A percentile compares a stretch with the other conserved stretches of the same genome.
These are phyloP conservation scores for Pterois miles DNA, from an alignment of 2,797 vertebrate species.

Conservation along the genomic window DNA sequence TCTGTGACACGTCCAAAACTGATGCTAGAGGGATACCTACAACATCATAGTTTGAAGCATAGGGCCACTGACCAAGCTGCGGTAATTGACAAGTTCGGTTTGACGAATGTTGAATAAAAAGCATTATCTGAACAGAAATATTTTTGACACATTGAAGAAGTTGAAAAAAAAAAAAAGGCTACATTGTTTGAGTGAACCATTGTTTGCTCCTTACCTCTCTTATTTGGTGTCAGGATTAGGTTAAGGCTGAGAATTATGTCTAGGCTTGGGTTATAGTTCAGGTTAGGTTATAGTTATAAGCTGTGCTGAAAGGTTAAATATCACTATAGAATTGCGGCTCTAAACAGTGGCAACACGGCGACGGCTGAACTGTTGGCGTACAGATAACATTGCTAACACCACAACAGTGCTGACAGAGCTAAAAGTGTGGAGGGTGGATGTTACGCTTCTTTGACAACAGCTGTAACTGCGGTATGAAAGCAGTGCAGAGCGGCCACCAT, in stretches of 20 bases:
- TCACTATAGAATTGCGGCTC: background rate
- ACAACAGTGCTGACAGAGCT: background rate
- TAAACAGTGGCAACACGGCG: no score
- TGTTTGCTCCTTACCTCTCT: background rate
- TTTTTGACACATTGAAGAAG: no score
- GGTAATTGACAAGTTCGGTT: background rate
- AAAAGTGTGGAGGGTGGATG: fast-evolving
- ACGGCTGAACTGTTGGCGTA: background rate
- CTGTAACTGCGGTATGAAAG: background rate
- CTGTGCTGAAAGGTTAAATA: no score
- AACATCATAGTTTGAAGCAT: background rate
- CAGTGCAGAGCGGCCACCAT: background rate
- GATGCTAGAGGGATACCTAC: background rate
- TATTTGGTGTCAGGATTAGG: background rate
- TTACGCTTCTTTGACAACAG: background rate
- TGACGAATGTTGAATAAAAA: background rate
- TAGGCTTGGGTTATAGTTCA: background rate
- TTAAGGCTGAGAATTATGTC: background rate
- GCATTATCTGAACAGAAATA: no score
- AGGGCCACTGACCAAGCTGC: background rate
- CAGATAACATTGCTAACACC: background rate
- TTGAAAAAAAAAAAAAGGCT: no score
- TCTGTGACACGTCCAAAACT: background rate
- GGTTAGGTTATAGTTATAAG: background rate
- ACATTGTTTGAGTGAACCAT: background rate